A percentile compares a stretch with the other conserved stretches of the same genome.
These are phyloP conservation scores for Drosophila parabipectinata DNA, from an alignment of 1,140 invertebrate genomes.

Conservation along the genomic window DNA sequence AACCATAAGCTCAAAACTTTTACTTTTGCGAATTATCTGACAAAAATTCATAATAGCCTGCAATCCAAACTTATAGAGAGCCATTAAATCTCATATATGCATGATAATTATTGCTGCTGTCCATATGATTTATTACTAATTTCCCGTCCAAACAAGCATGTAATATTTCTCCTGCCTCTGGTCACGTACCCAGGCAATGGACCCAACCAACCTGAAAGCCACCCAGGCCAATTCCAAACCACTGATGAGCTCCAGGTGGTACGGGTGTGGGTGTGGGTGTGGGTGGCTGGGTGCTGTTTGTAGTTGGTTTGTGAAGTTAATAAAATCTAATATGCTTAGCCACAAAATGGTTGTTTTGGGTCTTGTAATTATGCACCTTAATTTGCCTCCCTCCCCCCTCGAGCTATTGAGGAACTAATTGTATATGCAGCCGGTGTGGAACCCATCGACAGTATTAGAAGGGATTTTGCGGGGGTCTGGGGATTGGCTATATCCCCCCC, in stretches of 20 bases:
- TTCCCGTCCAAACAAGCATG: constrained; percentile 9
- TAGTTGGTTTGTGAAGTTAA: constrained; percentile 58
- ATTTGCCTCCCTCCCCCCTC: constrained; percentile 33
- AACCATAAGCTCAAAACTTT: too few relatives aligned
- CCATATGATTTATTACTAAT: constrained; percentile 31
- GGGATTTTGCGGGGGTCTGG: constrained; percentile 37
- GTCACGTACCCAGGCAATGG: constrained; percentile 30
- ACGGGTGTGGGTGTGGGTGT: background rate
- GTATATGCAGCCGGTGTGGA: constrained; percentile 68
- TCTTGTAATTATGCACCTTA: constrained; percentile 80
- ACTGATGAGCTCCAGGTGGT: constrained; percentile 4
- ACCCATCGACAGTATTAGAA: constrained; percentile 36
- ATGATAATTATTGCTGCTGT: constrained; percentile 5
- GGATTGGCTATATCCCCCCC: constrained; percentile 1
- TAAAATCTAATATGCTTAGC: constrained; percentile 80
- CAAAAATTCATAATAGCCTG: too few relatives aligned
- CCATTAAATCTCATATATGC: constrained; percentile 5
- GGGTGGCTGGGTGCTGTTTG: background rate
- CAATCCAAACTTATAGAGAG: constrained; percentile 1
- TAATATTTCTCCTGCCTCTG: constrained; percentile 38
- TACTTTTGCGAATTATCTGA: background rate
- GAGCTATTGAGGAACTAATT: constrained; percentile 54
- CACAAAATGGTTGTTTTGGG: constrained; percentile 77
- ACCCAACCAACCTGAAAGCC: constrained; percentile 30
- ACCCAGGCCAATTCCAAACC: background rate